phyloP scores from a whole-genome alignment of 2,888 invertebrate species.

The Erebia ligea region DNA sequence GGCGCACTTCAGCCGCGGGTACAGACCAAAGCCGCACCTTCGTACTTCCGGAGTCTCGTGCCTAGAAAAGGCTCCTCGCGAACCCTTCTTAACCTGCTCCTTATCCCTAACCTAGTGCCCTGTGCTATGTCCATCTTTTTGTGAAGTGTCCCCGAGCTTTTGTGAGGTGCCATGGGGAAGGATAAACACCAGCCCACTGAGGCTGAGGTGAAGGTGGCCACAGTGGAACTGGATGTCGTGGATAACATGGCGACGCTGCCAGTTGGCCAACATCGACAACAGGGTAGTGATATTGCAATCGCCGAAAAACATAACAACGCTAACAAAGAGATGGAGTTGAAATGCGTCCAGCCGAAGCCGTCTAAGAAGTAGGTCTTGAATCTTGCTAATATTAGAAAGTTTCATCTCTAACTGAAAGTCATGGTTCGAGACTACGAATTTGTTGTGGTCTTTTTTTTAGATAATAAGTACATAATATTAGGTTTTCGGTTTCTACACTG shows the following conservation, averaged over 20 bases:
- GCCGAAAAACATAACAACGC: conserved; percentile 92
- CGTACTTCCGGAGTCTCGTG: conserved; percentile 68
- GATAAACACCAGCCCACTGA: conserved; percentile 80
- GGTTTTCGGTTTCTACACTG: no score
- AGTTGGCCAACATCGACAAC: conserved; percentile 89
- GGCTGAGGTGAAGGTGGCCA: conserved; percentile 94
- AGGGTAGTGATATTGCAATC: conserved; percentile 87
- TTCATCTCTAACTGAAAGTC: conserved; percentile 23
- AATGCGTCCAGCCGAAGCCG: conserved; percentile 92
- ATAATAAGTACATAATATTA: no score
- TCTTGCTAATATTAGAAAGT: conserved; percentile 39
- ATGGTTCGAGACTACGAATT: background rate
- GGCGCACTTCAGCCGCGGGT: conserved; percentile 61
- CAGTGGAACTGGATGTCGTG: conserved; percentile 93
- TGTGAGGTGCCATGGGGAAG: conserved; percentile 71
- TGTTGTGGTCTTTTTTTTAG: background rate
- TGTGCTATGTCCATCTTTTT: conserved; percentile 42
- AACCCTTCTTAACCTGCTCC: conserved; percentile 57
- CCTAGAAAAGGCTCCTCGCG: conserved; percentile 57
- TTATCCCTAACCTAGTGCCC: conserved; percentile 59
- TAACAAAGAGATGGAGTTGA: conserved; percentile 94
- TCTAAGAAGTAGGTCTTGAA: conserved; percentile 89
- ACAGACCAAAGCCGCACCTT: conserved; percentile 66
- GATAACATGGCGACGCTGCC: conserved; percentile 96
- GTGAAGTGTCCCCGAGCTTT: conserved; percentile 52